Conservation (phyloP, 1,140 invertebrate species). For the Papilio glaucus region DNA sequence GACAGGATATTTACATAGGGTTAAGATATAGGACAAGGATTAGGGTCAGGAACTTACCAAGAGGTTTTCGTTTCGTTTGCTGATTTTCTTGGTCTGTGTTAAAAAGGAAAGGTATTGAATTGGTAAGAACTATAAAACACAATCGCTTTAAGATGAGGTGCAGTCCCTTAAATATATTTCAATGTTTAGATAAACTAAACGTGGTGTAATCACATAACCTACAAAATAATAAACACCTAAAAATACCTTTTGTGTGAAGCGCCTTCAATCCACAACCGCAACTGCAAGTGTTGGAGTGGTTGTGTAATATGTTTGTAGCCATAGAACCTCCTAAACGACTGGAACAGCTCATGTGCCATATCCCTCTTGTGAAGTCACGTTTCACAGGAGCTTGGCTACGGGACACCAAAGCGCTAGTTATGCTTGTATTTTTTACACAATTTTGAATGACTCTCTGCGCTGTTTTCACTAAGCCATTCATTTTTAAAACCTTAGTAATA, state of each 20-base stretch:
- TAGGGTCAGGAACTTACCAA: slow-evolving; percentile 62
- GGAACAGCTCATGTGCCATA: slow-evolving; percentile 87
- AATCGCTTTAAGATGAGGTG: not conserved
- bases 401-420: slow-evolving; percentile 78
- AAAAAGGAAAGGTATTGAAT: slow-evolving; percentile 40
- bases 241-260: slow-evolving; percentile 88
- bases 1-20: not conserved
- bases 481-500: slow-evolving; percentile 69
- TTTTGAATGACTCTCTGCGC: slow-evolving; percentile 81
- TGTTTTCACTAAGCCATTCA: slow-evolving; percentile 88
- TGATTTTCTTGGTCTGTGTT: slow-evolving; percentile 58
- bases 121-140: not conserved
- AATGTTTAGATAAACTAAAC: slow-evolving; percentile 32
- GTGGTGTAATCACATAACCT: slow-evolving; percentile 76
- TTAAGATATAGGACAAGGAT: slow-evolving; percentile 22
- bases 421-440: slow-evolving; percentile 78
- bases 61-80: slow-evolving; percentile 56
- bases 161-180: not conserved
- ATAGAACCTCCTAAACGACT: slow-evolving; percentile 63
- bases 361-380: slow-evolving; percentile 85
- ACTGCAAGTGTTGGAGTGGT: slow-evolving; percentile 83
- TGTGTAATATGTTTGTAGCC: slow-evolving; percentile 65
- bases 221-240: slow-evolving; percentile 49
- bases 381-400: slow-evolving; percentile 80
- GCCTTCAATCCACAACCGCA: slow-evolving; percentile 85